Evolutionary conservation across 2,797 vertebrate genomes (phyloP).

Genomic region (Rhincodon typus): DNA sequence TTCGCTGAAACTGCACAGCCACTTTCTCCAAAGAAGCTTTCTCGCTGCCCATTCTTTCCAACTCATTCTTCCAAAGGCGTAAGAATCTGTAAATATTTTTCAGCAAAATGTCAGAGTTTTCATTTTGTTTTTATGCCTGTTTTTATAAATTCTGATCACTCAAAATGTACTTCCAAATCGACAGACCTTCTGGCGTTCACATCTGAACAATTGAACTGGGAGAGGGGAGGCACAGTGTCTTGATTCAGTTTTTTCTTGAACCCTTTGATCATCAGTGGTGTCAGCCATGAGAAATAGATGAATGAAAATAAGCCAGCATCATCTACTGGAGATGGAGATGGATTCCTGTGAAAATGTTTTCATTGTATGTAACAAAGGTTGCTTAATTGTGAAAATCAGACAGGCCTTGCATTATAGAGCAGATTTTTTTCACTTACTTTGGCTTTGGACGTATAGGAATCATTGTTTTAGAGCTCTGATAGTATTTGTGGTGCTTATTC

Average conservation of each 20-base stretch:
- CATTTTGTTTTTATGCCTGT: not conserved
- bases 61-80: conserved; percentile 62
- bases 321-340: conserved; percentile 60
- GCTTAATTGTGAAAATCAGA: conserved; percentile 1
- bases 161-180: not conserved
- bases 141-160: not conserved
- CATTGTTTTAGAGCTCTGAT: conserved; percentile 45
- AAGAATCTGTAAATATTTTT: conserved; percentile 51
- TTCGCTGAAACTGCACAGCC: conserved; percentile 62
- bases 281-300: conserved; percentile 63
- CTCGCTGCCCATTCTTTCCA: conserved; percentile 56
- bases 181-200: conserved; percentile 59
- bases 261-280: conserved; percentile 57
- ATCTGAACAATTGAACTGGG: conserved; percentile 53
- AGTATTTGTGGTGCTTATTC: conserved; percentile 44
- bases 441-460: conserved; percentile 42
- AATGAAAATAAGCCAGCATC: conserved; percentile 66
- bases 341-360: conserved; percentile 31
- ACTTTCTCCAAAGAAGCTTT: conserved; percentile 59
- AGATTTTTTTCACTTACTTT: conserved; percentile 41
- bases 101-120: not conserved
- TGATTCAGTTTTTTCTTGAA: conserved; percentile 56
- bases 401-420: not conserved
- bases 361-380: not conserved
- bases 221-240: conserved; percentile 52